A percentile compares a stretch with the other conserved stretches of the same genome.
Evolutionary conservation across 1,140 invertebrate species (phyloP).

Genomic region (Penaeus chinensis): DNA sequence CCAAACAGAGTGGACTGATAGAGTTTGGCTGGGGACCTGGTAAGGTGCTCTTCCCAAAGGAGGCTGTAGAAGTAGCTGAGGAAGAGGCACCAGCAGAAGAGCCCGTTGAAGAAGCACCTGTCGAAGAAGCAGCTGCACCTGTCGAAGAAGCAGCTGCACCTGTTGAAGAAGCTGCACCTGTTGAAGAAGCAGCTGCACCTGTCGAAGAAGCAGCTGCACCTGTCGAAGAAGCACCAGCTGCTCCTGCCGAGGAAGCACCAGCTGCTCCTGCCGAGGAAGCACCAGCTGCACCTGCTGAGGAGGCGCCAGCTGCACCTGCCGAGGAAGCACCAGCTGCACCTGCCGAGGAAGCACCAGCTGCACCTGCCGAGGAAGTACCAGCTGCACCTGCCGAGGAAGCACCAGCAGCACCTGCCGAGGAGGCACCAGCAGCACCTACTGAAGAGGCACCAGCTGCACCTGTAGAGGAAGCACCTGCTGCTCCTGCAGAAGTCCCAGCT

Average conservation of each 20-base stretch:
- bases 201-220: conserved; percentile 15
- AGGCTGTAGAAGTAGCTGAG: no score
- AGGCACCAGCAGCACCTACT: neutral
- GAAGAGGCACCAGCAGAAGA: no score
- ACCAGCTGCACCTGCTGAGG: neutral
- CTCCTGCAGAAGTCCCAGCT: no score
- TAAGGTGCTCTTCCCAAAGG: neutral
- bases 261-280: neutral
- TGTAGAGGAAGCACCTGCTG: no score
- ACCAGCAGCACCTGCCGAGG: neutral
- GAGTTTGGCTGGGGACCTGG: conserved; percentile 18
- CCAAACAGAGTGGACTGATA: conserved; percentile 42
- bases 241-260: neutral
- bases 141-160: conserved; percentile 29
- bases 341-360: conserved; percentile 2
- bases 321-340: neutral
- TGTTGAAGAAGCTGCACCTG: conserved; percentile 12
- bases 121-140: conserved; percentile 4
- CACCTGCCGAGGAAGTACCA: neutral
- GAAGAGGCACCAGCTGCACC: no score
- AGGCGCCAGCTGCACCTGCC: neutral
- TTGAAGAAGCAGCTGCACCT: neutral
- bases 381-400: neutral
- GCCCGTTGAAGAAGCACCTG: no score
- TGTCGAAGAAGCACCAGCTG: neutral